A percentile compares a stretch with the other conserved stretches of the same genome.
These are phyloP conservation scores for Nipponacmea schrenckii DNA, from an alignment of 2,888 invertebrate species.

Conservation along the genomic window DNA sequence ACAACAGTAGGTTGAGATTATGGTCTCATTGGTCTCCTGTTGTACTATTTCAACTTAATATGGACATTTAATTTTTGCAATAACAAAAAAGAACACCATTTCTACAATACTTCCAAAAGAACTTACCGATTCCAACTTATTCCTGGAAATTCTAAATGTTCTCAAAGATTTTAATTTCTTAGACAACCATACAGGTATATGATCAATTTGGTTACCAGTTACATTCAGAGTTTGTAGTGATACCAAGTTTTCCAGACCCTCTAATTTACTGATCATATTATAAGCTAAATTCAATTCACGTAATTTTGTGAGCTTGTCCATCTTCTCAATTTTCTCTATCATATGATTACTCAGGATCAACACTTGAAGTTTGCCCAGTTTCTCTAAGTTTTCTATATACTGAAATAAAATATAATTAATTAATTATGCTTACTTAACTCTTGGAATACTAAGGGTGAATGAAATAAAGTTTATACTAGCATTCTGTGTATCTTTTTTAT, in stretches of 20 bases:
- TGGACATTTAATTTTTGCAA: no score
- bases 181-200: constrained; percentile 61
- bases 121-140: constrained; percentile 61
- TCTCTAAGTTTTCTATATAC: constrained; percentile 67
- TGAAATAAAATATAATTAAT: constrained; percentile 35
- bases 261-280: constrained; percentile 60
- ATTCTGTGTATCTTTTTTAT: not conserved
- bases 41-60: no score
- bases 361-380: constrained; percentile 53
- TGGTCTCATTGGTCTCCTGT: no score
- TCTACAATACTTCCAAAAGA: not conserved
- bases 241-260: constrained; percentile 58
- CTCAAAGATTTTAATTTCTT: constrained; percentile 60
- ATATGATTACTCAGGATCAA: constrained; percentile 61
- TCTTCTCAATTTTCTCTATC: constrained; percentile 65
- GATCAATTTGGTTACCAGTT: constrained; percentile 60
- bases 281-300: constrained; percentile 61
- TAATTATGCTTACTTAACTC: not conserved
- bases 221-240: constrained; percentile 60
- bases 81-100: not conserved
- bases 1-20: no score
- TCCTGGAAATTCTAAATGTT: constrained; percentile 57
- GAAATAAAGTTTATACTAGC: not conserved
- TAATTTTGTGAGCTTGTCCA: constrained; percentile 61
- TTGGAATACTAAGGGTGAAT: not conserved